Percentiles rank a stretch among this genome's conserved stretches.
phyloP scores from a whole-genome alignment of 2,888 invertebrate genomes.

The Orthonychiurus folsomi region DNA sequence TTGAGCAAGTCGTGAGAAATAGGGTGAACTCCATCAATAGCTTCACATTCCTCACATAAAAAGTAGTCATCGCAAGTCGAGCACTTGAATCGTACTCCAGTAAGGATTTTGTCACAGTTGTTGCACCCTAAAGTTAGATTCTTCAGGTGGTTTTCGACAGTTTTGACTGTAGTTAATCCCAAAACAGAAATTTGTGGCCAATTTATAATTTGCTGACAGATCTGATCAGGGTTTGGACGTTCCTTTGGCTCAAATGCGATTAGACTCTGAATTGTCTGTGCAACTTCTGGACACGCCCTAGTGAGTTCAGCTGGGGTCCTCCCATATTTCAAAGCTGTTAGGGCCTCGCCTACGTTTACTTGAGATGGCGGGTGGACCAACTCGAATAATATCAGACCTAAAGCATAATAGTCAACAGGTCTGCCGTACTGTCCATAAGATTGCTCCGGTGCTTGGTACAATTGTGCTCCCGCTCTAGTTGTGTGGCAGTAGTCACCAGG shows the following conservation, averaged over 20 bases:
- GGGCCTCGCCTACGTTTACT: background rate
- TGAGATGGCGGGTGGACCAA: background rate
- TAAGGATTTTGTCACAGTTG: background rate
- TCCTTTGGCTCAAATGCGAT: background rate
- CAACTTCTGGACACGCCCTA: background rate
- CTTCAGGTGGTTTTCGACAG: background rate
- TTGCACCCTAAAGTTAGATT: background rate
- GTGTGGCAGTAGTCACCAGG: slow-evolving; percentile 5
- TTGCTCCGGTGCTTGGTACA: slow-evolving; percentile 7
- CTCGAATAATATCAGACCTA: background rate
- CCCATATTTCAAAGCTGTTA: background rate
- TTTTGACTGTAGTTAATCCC: too few species aligned
- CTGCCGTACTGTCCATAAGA: background rate
- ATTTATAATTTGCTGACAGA: background rate
- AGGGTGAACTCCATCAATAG: background rate
- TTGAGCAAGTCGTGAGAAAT: background rate
- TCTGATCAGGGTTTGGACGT: background rate
- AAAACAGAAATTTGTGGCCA: too few species aligned
- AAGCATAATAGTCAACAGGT: background rate
- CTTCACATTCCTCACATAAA: background rate
- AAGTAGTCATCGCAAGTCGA: background rate
- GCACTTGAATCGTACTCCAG: background rate
- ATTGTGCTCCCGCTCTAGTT: background rate
- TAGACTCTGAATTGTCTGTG: background rate
- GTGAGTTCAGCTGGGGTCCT: background rate